A percentile compares a stretch with the other conserved stretches of the same genome.
phyloP scores from a whole-genome alignment of 2,797 vertebrate species.

The Pipistrellus pipistrellus region DNA sequence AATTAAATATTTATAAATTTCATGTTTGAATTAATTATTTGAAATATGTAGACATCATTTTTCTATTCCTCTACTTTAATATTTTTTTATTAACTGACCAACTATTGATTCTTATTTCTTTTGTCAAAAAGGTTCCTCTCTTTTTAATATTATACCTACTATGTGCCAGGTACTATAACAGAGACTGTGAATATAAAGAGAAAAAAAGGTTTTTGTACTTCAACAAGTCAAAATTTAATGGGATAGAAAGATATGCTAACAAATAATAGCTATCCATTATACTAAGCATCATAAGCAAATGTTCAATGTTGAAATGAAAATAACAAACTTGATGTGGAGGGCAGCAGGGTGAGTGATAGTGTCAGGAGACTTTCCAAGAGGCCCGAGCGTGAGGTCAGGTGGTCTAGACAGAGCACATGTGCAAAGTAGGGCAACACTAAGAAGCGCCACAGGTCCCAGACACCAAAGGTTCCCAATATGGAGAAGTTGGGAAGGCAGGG shows the following conservation, averaged over 20 bases:
- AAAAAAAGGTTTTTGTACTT: background rate
- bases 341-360: background rate
- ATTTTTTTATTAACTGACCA: background rate
- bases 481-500: background rate
- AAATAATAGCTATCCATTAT: background rate
- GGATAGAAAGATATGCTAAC: background rate
- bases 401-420: fast-evolving
- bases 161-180: background rate
- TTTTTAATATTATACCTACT: background rate
- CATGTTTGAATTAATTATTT: background rate
- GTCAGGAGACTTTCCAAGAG: background rate
- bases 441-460: too few relatives aligned
- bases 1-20: background rate
- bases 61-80: background rate
- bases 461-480: background rate
- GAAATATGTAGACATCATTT: background rate
- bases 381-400: background rate
- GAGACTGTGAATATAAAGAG: background rate
- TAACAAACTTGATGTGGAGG: background rate
- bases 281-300: background rate
- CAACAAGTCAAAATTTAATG: background rate
- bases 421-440: background rate
- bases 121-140: background rate
- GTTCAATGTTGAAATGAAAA: background rate
- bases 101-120: background rate